Evolutionary conservation across 2,113 vertebrate species (phyloP).

Genomic region (Helogale parvula): DNA sequence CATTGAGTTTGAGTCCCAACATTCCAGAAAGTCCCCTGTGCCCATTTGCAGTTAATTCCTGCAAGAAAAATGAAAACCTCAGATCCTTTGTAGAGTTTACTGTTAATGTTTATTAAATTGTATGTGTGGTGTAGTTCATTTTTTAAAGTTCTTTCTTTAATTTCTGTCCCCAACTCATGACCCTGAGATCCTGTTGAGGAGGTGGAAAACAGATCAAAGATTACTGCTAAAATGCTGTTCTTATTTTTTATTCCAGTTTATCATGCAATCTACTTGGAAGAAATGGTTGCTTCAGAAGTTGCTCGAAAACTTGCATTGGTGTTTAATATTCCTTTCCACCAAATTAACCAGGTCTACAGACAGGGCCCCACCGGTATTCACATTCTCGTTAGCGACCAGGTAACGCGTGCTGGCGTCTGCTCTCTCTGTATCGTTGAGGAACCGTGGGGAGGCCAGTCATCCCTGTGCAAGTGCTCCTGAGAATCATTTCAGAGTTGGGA

Average conservation of each 20-base stretch:
- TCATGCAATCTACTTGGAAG: slow-evolving; percentile 96
- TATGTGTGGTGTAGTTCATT: background rate
- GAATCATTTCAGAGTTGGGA: slow-evolving; percentile 12
- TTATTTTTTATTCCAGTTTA: slow-evolving; percentile 88
- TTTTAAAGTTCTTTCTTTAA: background rate
- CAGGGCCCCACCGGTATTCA: slow-evolving; percentile 96
- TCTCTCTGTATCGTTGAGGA: background rate
- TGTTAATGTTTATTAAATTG: background rate
- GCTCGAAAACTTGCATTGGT: slow-evolving; percentile 94
- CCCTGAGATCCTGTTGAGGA: background rate
- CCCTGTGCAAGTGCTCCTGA: background rate
- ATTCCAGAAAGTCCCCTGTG: background rate
- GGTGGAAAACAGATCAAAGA: background rate
- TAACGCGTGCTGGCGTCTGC: slow-evolving; percentile 72
- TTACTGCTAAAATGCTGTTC: slow-evolving; percentile 44
- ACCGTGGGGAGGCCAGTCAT: background rate
- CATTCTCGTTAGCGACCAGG: slow-evolving; percentile 96
- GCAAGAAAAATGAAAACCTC: background rate
- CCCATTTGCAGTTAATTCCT: background rate
- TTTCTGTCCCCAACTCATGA: too few relatives aligned
- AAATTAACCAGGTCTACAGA: slow-evolving; percentile 95
- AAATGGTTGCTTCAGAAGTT: slow-evolving; percentile 94
- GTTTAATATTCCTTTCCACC: slow-evolving; percentile 93
- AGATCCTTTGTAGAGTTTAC: background rate
- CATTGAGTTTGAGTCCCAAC: background rate